Evolutionary conservation across 1,140 invertebrate genomes (phyloP).

Genomic region (Doryteuthis pealeii): DNA sequence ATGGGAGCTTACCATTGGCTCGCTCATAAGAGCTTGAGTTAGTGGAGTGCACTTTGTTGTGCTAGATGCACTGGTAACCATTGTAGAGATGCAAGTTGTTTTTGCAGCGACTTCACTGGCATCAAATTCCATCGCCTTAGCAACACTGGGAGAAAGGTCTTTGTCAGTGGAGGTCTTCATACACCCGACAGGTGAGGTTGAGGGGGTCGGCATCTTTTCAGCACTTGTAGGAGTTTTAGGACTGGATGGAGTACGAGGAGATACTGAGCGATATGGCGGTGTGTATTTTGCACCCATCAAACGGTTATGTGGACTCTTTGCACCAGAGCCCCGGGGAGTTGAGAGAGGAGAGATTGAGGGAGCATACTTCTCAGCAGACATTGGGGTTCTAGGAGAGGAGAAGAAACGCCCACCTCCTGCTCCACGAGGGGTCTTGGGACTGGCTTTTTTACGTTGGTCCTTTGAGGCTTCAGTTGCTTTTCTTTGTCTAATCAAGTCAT

Average conservation of each 20-base stretch:
- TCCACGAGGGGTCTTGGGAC: background rate
- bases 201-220: background rate
- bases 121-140: background rate
- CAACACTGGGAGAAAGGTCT: background rate
- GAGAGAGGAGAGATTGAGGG: background rate
- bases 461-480: background rate
- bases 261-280: background rate
- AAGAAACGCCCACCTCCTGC: background rate
- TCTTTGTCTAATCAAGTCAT: slow-evolving; percentile 2
- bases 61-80: background rate
- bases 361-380: slow-evolving; percentile 8
- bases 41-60: background rate
- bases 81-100: background rate
- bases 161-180: background rate
- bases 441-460: background rate
- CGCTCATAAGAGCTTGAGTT: slow-evolving; percentile 3
- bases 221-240: background rate
- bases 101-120: background rate
- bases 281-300: background rate
- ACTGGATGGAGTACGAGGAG: slow-evolving; percentile 2
- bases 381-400: slow-evolving; percentile 5
- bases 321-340: background rate
- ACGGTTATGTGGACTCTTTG: slow-evolving; percentile 1
- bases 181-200: background rate
- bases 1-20: slow-evolving; percentile 1